Conservation (phyloP, 2,797 vertebrate species). For the Tapera naevia region DNA sequence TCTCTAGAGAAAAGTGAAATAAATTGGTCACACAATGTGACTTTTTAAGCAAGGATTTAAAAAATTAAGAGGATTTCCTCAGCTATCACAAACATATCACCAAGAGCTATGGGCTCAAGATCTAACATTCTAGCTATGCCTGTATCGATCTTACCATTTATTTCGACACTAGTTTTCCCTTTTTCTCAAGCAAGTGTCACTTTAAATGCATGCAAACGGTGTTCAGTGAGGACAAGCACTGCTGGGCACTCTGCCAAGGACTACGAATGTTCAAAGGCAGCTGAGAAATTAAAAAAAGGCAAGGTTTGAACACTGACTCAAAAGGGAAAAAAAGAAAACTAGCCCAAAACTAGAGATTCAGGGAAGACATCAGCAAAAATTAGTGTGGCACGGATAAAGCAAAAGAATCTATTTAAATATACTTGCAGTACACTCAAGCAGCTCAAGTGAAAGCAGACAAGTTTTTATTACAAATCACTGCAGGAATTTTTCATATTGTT, state of each 20-base stretch:
- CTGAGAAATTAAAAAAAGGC: conserved; percentile 6
- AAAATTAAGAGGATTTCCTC: conserved; percentile 10
- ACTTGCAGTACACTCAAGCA: not conserved
- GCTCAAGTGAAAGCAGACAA: not conserved
- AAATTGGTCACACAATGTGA: not conserved
- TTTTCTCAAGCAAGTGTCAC: conserved; percentile 2
- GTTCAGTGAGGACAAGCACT: conserved; percentile 24
- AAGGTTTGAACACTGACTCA: not conserved
- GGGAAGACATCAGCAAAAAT: not conserved
- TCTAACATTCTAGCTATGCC: not conserved
- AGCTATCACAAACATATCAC: not conserved
- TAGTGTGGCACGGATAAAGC: not conserved
- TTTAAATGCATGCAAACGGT: not conserved
- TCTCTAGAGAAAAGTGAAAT: not conserved
- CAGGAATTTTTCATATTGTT: not conserved
- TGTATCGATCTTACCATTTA: not conserved
- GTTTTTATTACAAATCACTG: not conserved
- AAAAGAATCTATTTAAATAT: not conserved
- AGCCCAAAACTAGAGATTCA: not conserved
- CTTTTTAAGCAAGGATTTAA: not conserved
- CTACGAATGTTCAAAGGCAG: not conserved
- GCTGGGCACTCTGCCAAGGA: not conserved
- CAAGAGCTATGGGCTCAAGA: not conserved
- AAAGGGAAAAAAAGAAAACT: not conserved
- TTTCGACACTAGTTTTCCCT: conserved; percentile 6